Evolutionary conservation across 2,113 vertebrate species (phyloP), one percentile per base, ranked within the genome.

Genomic region (Oncorhynchus tshawytscha): DNA sequence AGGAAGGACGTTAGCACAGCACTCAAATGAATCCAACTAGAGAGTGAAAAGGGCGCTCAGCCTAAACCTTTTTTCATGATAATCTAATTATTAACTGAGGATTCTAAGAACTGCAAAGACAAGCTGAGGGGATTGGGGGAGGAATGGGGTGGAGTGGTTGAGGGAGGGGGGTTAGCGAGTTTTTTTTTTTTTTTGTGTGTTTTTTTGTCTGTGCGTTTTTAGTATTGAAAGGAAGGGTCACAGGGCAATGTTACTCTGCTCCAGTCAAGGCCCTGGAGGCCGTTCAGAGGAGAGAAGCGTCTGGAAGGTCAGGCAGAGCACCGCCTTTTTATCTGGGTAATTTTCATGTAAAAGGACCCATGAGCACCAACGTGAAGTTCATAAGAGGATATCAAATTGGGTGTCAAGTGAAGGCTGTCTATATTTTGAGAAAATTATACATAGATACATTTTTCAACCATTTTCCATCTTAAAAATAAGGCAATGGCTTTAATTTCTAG

Each of bases 71-170:
- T 90, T 83, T 91, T 87, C 88, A 90, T 91, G 88, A 88, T 91
- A 83, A 90, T 91, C 87, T 90, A 92, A 91, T 92, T 91, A 92
- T 92, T 92, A 88, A 91, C 87, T 73, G 78, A 86, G 84, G 81
- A 87, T 89, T 89, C 84, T 81, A 74, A 86, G 86, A 86, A 81
- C 83, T 67, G 81, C 75, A 79, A 87, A 85, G 81, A 74, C 75
- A 76, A 82, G 74, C 78, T 71, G 77, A 73, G 87, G 81, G 39
- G 70, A 67, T 51, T 72, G 15, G 62, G 64, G 2, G 15, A 20
- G 29, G 24, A 22, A n/a, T 60, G 64, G 79, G 73, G 70, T 73
- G 73, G 73, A 27, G 67, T 16, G 49, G 76, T 72, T 29, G 27
- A 60, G 18, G 18, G 18, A 54, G n/a, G 22, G 25, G 48, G 25